A percentile compares a stretch with the other conserved stretches of the same genome.
Evolutionary conservation across 2,888 invertebrate genomes (phyloP).

Genomic region (Xanthia togata): DNA sequence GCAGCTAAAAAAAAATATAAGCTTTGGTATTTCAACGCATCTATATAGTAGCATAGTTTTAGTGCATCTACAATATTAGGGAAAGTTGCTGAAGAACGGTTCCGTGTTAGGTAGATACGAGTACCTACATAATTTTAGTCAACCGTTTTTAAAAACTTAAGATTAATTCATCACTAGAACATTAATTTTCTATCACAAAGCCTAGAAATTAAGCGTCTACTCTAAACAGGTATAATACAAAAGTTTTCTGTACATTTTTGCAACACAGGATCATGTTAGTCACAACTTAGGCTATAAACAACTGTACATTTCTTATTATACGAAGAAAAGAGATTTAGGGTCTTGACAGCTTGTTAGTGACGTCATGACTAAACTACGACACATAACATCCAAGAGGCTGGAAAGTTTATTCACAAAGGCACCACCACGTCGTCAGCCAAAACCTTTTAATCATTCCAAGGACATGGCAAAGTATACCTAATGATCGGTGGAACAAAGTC

Average conservation of each 20-base stretch:
- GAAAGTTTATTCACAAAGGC: slow-evolving; percentile 79
- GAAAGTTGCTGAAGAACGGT: neutral
- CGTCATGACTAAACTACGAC: slow-evolving; percentile 57
- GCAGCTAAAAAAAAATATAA: too few species aligned
- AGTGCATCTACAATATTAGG: neutral
- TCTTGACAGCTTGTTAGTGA: slow-evolving; percentile 64
- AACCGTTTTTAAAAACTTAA: slow-evolving; percentile 7
- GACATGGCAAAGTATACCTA: slow-evolving; percentile 81
- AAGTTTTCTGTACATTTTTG: slow-evolving; percentile 43
- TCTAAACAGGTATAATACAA: slow-evolving; percentile 26
- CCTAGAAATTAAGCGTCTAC: slow-evolving; percentile 46
- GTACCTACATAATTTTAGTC: neutral
- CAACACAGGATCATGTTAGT: slow-evolving; percentile 61
- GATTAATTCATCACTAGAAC: neutral
- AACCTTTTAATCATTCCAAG: slow-evolving; percentile 73
- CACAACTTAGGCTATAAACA: slow-evolving; percentile 58
- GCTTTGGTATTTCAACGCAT: slow-evolving; percentile 9
- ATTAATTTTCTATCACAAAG: slow-evolving; percentile 26
- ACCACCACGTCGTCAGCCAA: slow-evolving; percentile 70
- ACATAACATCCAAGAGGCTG: slow-evolving; percentile 57
- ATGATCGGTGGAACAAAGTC: slow-evolving; percentile 80
- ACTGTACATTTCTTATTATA: slow-evolving; percentile 44
- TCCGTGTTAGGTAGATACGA: neutral
- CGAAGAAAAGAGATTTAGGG: slow-evolving; percentile 35
- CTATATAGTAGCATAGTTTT: neutral